phyloP scores from a whole-genome alignment of 1,140 invertebrate genomes.

The Zaprionus capensis region DNA sequence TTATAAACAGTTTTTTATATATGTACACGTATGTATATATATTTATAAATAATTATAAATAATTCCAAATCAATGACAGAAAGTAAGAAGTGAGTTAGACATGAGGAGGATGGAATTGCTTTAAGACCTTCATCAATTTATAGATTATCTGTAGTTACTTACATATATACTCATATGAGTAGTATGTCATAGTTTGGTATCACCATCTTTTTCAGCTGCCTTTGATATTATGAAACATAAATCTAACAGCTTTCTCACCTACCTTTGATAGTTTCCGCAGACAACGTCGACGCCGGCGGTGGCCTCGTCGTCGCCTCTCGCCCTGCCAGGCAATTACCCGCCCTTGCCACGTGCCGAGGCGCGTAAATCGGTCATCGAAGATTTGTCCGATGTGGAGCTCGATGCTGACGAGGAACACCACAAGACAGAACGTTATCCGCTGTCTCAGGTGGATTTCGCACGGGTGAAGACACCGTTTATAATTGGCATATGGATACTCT shows the following conservation, averaged over 20 bases:
- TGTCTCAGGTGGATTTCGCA: constrained; percentile 93
- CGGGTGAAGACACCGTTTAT: constrained; percentile 96
- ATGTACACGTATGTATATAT: too few species aligned
- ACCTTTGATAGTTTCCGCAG: constrained; percentile 37
- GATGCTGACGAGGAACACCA: constrained; percentile 41
- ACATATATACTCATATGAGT: not conserved
- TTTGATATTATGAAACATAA: not conserved
- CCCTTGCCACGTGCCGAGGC: constrained; percentile 39
- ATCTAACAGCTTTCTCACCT: constrained; percentile 3
- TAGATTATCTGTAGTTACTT: too few species aligned
- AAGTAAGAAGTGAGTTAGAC: not conserved
- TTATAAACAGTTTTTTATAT: too few species aligned
- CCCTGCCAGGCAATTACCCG: not conserved
- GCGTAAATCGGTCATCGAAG: constrained; percentile 22
- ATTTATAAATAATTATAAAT: not conserved
- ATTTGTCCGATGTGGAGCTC: constrained; percentile 39
- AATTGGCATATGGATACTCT: constrained; percentile 97
- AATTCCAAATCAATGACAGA: not conserved
- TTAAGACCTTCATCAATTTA: not conserved
- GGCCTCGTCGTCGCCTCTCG: not conserved
- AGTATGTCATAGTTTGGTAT: not conserved
- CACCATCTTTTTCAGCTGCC: constrained; percentile 10
- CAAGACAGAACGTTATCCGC: constrained; percentile 86
- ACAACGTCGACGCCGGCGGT: constrained; percentile 4
- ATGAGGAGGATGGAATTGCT: not conserved